Percentiles rank a stretch among this genome's conserved stretches.
Conservation (phyloP, 1,140 invertebrate species). For the Argopecten irradians region DNA sequence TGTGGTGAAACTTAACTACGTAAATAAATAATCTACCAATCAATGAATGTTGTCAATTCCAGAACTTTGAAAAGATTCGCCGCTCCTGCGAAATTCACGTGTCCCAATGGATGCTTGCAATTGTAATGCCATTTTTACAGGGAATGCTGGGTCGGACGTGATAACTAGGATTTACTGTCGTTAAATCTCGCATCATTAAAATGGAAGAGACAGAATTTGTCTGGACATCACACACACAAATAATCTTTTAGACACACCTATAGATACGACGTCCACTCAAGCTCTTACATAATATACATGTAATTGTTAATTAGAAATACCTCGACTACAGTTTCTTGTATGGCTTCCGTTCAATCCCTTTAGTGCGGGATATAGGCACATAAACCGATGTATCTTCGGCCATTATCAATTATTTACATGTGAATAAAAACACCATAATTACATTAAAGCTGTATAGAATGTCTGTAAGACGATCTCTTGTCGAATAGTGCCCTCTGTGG, state of each 20-base stretch:
- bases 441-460: not conserved
- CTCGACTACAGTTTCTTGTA: not conserved
- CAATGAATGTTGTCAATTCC: too few species aligned
- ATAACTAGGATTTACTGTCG: not conserved
- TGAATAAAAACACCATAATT: not conserved
- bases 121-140: not conserved
- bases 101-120: not conserved
- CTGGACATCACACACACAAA: not conserved
- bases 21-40: too few species aligned
- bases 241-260: not conserved
- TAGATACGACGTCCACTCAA: not conserved
- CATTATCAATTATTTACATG: slow-evolving; percentile 12
- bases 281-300: too few species aligned
- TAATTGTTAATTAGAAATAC: not conserved
- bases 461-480: not conserved
- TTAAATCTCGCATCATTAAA: not conserved
- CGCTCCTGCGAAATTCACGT: not conserved
- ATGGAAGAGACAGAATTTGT: not conserved
- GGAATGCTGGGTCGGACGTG: not conserved
- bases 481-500: not conserved
- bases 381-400: not conserved
- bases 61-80: too few species aligned
- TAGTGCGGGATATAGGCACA: not conserved
- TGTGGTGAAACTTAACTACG: too few species aligned
- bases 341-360: not conserved